Evolutionary conservation across 2,797 vertebrate genomes (phyloP).

Genomic region (Ptychadena robeensis): DNA sequence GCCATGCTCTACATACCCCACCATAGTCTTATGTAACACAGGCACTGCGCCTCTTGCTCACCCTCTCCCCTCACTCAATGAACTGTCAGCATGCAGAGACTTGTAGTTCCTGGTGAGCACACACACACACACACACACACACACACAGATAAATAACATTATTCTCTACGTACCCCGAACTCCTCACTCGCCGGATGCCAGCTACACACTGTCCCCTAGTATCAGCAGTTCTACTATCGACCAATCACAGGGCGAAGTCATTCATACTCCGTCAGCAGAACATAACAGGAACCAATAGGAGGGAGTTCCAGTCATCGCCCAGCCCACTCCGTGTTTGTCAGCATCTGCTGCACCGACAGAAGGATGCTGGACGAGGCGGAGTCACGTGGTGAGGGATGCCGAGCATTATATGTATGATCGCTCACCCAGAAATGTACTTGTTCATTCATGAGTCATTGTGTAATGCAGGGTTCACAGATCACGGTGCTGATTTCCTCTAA

Average conservation of each 20-base stretch:
- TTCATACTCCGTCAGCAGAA: background rate
- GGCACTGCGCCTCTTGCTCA: too few species aligned
- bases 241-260: conserved; percentile 12
- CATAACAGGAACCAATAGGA: background rate
- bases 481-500: too few species aligned
- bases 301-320: background rate
- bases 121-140: background rate
- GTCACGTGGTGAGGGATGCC: background rate
- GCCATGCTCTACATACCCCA: too few species aligned
- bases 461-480: background rate
- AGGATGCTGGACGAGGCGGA: background rate
- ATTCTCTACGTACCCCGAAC: background rate
- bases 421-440: too few species aligned
- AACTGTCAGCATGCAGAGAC: background rate
- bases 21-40: too few species aligned
- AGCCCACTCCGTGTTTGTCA: background rate
- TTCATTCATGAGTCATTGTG: background rate
- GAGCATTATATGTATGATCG: too few species aligned
- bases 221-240: conserved; percentile 33
- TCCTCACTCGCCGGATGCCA: conserved; percentile 5
- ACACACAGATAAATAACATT: background rate
- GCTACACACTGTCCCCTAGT: background rate
- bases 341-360: background rate
- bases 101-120: background rate
- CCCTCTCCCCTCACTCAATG: too few species aligned